These are phyloP conservation scores for Corticium candelabrum DNA, from an alignment of 37 sponge, comb jelly and placozoan species.

Conservation along the genomic window DNA sequence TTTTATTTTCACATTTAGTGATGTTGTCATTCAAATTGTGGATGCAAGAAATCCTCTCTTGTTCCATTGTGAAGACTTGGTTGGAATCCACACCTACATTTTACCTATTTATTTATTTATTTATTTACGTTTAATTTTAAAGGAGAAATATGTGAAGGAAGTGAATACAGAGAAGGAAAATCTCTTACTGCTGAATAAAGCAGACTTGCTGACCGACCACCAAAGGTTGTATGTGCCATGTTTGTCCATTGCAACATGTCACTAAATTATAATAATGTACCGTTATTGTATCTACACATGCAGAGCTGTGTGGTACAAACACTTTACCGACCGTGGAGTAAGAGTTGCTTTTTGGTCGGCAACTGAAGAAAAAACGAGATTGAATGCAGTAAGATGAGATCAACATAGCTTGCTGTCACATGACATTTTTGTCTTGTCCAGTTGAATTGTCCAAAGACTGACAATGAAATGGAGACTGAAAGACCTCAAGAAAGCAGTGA, in stretches of 20 bases:
- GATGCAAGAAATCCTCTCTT: conserved; percentile 85
- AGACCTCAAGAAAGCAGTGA: too few species aligned
- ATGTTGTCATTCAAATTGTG: conserved; percentile 86
- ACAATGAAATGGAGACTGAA: too few species aligned
- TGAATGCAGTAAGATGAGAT: too few species aligned
- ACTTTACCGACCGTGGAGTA: conserved; percentile 10
- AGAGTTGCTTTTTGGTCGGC: conserved; percentile 21
- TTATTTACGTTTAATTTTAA: background rate
- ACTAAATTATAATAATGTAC: too few species aligned
- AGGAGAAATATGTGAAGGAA: conserved; percentile 84
- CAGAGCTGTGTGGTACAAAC: conserved; percentile 11
- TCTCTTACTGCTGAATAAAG: conserved; percentile 67
- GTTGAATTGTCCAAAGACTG: too few species aligned
- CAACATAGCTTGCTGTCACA: too few species aligned
- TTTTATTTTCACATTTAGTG: conserved; percentile 38
- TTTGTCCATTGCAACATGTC: too few species aligned
- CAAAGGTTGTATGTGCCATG: conserved; percentile 64
- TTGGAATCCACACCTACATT: background rate
- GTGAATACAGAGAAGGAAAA: conserved; percentile 43
- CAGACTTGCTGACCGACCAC: conserved; percentile 56
- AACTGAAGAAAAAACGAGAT: conserved; percentile 3
- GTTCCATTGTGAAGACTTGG: conserved; percentile 77
- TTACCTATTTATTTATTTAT: too few species aligned
- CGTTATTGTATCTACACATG: background rate
- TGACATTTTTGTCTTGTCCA: too few species aligned